These are phyloP conservation scores for Dendrocincla tyrannina DNA, from an alignment of 2,797 vertebrate genomes.

Conservation along the genomic window DNA sequence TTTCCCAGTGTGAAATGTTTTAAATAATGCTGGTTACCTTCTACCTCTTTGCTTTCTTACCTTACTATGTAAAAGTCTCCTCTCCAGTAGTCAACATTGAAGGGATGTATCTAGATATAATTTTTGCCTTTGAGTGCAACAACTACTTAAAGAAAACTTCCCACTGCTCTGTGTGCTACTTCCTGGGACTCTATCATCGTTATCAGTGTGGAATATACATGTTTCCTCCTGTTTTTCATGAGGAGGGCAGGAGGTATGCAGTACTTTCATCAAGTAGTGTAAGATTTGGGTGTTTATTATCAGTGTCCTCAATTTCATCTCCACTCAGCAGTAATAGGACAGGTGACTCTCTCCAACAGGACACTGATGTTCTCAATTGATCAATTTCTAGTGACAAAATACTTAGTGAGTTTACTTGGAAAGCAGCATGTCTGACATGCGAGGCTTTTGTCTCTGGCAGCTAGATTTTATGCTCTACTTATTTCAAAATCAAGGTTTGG, in stretches of 20 bases:
- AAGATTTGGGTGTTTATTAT: not conserved
- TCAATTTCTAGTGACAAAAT: not conserved
- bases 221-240: not conserved
- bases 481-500: not conserved
- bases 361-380: accelerated
- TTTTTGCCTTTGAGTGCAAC: not conserved
- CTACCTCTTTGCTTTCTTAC: not conserved
- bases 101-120: not conserved
- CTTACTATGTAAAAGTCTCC: not conserved
- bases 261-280: not conserved
- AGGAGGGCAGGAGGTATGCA: not conserved
- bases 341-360: not conserved
- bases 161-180: accelerated
- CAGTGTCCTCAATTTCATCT: not conserved
- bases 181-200: not conserved
- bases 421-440: not conserved
- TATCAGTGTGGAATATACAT: not conserved
- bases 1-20: not conserved
- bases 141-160: not conserved
- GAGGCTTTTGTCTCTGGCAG: not conserved
- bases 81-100: not conserved
- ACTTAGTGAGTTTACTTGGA: not conserved
- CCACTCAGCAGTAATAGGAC: not conserved
- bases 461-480: not conserved
- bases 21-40: not conserved